These are phyloP conservation scores for Anorthoa munda DNA, from an alignment of 2,888 invertebrate genomes.

Conservation along the genomic window DNA sequence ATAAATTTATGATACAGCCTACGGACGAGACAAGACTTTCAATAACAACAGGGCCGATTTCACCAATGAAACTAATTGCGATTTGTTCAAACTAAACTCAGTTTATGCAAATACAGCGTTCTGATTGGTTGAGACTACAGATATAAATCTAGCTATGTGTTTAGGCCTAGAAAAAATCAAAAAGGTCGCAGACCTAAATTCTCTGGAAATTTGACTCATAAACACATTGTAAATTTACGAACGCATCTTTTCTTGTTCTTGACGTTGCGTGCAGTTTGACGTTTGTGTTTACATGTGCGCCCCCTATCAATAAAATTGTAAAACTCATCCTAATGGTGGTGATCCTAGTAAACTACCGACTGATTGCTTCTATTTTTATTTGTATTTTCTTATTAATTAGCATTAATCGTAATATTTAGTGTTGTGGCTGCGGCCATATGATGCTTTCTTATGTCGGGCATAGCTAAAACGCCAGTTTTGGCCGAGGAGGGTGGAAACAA, in stretches of 20 bases:
- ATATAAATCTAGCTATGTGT: too few relatives aligned
- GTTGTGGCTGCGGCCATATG: conserved; percentile 89
- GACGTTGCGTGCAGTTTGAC: conserved; percentile 57
- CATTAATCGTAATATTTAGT: conserved; percentile 73
- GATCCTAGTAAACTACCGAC: conserved; percentile 80
- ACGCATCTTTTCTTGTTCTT: conserved; percentile 38
- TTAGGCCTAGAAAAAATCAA: neutral
- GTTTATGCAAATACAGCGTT: too few relatives aligned
- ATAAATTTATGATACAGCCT: too few relatives aligned
- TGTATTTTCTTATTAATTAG: conserved; percentile 81
- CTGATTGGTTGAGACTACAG: too few relatives aligned
- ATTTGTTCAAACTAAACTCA: too few relatives aligned
- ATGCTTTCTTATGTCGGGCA: conserved; percentile 94
- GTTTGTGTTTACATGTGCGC: conserved; percentile 62
- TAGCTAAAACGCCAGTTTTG: conserved; percentile 91
- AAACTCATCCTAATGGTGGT: conserved; percentile 84
- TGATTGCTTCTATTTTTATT: conserved; percentile 85
- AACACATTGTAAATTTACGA: conserved; percentile 10
- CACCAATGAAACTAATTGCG: too few relatives aligned
- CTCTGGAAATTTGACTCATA: too few relatives aligned
- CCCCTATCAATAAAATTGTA: conserved; percentile 70
- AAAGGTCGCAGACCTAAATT: neutral
- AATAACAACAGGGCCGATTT: neutral
- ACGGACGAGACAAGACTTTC: too few relatives aligned
- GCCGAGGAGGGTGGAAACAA: conserved; percentile 89